Evolutionary conservation across 2,888 invertebrate species (phyloP).

Genomic region (Caenorhabditis drosophilae): DNA sequence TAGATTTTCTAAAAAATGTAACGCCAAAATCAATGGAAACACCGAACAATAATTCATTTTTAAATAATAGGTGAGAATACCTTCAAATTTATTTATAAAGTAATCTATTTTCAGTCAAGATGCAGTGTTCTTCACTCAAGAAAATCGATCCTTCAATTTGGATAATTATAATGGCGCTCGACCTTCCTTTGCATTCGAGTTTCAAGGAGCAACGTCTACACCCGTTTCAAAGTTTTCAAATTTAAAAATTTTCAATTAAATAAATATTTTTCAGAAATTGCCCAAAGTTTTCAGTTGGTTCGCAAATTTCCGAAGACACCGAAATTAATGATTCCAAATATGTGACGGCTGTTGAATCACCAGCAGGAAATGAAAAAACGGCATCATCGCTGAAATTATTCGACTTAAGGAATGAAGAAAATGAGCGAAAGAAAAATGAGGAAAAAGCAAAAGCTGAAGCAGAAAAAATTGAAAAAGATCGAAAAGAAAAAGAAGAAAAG

Average conservation of each 20-base stretch:
- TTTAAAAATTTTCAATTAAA: neutral
- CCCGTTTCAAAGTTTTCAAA: slow-evolving; percentile 13
- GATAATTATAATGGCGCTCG: slow-evolving; percentile 24
- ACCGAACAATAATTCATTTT: slow-evolving; percentile 8
- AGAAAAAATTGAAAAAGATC: neutral
- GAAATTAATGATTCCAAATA: slow-evolving; percentile 20
- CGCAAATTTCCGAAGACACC: slow-evolving; percentile 1
- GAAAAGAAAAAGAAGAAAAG: neutral
- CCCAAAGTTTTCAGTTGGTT: slow-evolving; percentile 1
- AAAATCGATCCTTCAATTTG: slow-evolving; percentile 20
- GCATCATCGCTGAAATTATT: neutral
- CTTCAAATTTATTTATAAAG: no score
- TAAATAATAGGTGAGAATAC: slow-evolving; percentile 9
- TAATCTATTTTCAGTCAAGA: slow-evolving; percentile 21
- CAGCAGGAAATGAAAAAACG: neutral
- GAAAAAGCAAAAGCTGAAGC: neutral
- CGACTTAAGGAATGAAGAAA: neutral
- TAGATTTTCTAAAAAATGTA: neutral
- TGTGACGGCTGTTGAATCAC: slow-evolving; percentile 31
- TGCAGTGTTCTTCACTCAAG: slow-evolving; percentile 27
- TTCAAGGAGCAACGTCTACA: slow-evolving; percentile 15
- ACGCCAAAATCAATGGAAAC: neutral
- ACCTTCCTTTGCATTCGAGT: slow-evolving; percentile 26
- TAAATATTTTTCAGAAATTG: neutral
- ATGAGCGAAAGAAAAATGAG: neutral